These are phyloP conservation scores for Pagrus major DNA, from an alignment of 2,113 vertebrate genomes.

Conservation along the genomic window DNA sequence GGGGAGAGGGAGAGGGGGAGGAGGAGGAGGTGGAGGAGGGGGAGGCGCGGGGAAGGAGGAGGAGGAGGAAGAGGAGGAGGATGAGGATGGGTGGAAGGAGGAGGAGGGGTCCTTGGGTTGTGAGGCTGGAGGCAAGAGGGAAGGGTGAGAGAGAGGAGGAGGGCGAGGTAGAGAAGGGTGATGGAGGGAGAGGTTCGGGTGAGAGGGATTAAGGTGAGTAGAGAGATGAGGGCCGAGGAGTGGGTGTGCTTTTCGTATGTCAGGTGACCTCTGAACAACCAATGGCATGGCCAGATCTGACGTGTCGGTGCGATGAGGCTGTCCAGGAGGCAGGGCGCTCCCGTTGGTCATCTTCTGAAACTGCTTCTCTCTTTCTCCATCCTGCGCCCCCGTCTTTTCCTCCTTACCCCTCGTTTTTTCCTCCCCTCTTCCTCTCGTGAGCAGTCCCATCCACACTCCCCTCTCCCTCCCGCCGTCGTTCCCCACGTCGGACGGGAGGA, in stretches of 20 bases:
- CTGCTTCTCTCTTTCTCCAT: constrained; percentile 55
- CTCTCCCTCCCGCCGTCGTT: constrained; percentile 37
- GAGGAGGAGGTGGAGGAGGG: constrained; percentile 52
- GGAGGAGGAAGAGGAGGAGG: constrained; percentile 70
- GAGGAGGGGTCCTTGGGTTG: constrained; percentile 77
- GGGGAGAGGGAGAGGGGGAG: constrained; percentile 73
- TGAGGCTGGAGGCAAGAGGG: constrained; percentile 58
- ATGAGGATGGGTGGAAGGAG: constrained; percentile 66
- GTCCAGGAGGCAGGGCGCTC: background rate
- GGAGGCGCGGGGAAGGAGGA: constrained; percentile 59
- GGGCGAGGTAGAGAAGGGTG: constrained; percentile 69
- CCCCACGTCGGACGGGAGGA: constrained; percentile 36
- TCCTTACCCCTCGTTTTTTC: constrained; percentile 49
- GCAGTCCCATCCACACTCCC: constrained; percentile 64
- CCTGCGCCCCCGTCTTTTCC: constrained; percentile 35
- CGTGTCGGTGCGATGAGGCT: constrained; percentile 32
- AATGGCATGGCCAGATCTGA: constrained; percentile 66
- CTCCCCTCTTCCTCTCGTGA: constrained; percentile 47
- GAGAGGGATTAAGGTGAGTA: constrained; percentile 63
- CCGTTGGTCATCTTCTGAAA: constrained; percentile 41
- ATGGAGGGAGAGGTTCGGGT: constrained; percentile 70
- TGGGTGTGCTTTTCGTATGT: constrained; percentile 66
- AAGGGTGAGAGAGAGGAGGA: constrained; percentile 66
- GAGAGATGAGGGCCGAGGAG: constrained; percentile 59
- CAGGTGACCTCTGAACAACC: constrained; percentile 72